Evolutionary conservation across 2,888 invertebrate species (phyloP), one percentile per base, ranked within the genome.

Genomic region (Nemotelus nigrinus): DNA sequence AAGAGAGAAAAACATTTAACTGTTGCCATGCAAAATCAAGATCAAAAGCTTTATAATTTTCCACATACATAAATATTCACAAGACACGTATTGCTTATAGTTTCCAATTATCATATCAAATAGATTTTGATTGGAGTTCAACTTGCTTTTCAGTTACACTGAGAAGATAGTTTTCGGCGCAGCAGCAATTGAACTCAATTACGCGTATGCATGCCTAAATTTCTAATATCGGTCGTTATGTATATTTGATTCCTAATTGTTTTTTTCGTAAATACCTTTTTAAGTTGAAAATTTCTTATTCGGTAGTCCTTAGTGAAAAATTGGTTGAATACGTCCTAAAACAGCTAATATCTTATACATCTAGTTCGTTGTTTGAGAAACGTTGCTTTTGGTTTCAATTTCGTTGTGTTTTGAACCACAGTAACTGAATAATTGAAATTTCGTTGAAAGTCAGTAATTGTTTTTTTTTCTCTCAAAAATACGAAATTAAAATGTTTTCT

Each of bases 331-430:
- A 25, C 25, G 25, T 25, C 25, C 25, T 25, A 25, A 25, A 25
- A 25, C 25, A 25, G 5, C 44, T 10, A 43, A 64, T 43, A 64
- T 25, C 57, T 78, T 76, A 71, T 44, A 82, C 53, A 57, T 83
- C 85, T 87, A 87, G 85, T 87, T 87, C 87, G 87, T 87, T 87
- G 87, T 87, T 83, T 87, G 84, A 85, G 87, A 87, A 87, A 87
- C 87, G 85, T 87, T 82, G 87, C 87, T 87, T 86, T 86, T 82
- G 83, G 81, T 81, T 82, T 83, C 83, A 82, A 81, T 81, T 83
- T 81, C 81, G 81, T 81, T 82, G 80, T 80, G 74, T 74, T 74
- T 58, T 78, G 78, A 80, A 80, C 79, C 75, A 53, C 53, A 78
- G 70, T 80, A 77, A 80, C 80, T 78, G 80, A 80, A 80, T 78